Evolutionary conservation across 2,113 vertebrate genomes (phyloP).

Genomic region (Epinephelus fuscoguttatus): DNA sequence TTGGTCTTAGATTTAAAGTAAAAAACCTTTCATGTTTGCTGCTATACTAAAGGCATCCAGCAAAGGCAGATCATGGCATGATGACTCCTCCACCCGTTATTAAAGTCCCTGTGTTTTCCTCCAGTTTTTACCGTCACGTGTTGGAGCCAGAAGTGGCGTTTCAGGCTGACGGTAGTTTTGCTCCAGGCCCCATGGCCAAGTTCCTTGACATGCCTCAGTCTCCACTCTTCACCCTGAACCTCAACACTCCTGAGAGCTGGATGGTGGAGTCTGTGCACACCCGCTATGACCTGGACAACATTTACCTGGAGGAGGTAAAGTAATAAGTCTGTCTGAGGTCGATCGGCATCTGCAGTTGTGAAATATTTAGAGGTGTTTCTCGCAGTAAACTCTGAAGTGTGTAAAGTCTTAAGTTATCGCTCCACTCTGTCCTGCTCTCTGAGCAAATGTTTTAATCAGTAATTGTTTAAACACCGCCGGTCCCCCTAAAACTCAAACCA

Average conservation of each 20-base stretch:
- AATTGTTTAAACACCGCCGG: neutral
- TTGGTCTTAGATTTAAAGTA: too few species aligned
- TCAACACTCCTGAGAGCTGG: conserved; percentile 98
- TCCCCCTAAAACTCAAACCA: neutral
- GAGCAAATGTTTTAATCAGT: neutral
- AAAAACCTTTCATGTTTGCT: neutral
- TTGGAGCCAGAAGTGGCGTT: conserved; percentile 94
- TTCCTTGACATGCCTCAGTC: conserved; percentile 98
- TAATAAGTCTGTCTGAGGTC: neutral
- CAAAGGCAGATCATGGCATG: neutral
- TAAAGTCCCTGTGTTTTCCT: neutral
- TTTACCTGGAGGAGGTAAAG: conserved; percentile 95
- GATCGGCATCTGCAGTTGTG: neutral
- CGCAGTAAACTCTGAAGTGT: neutral
- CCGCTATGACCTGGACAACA: conserved; percentile 97
- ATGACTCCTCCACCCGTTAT: neutral
- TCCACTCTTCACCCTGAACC: conserved; percentile 95
- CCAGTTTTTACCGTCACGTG: conserved; percentile 95
- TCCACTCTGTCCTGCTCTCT: neutral
- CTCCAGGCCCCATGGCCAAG: conserved; percentile 92
- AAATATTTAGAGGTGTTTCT: conserved; percentile 5
- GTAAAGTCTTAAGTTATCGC: neutral
- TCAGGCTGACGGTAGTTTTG: conserved; percentile 87
- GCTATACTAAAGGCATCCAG: neutral
- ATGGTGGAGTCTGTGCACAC: conserved; percentile 98